A percentile compares a stretch with the other conserved stretches of the same genome.
These are phyloP conservation scores for Sthenelais limicola DNA, from an alignment of 2,888 invertebrate genomes.

Conservation along the genomic window DNA sequence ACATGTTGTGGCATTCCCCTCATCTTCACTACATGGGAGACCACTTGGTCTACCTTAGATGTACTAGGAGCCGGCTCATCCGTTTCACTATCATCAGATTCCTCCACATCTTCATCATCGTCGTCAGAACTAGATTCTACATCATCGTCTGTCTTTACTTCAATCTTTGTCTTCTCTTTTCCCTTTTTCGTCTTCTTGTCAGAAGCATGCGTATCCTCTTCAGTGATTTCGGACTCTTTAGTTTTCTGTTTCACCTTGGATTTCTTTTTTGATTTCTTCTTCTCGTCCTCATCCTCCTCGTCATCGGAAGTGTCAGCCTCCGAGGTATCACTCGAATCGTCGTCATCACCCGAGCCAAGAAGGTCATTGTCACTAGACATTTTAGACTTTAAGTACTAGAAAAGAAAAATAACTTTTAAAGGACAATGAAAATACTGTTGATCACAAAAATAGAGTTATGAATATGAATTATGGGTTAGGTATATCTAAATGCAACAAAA, in stretches of 20 bases:
- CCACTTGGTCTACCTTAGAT: neutral
- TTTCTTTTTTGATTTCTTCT: slow-evolving; percentile 3
- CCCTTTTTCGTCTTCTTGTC: slow-evolving; percentile 9
- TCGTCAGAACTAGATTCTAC: slow-evolving; percentile 50
- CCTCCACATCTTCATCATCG: slow-evolving; percentile 66
- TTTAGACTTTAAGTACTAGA: slow-evolving; percentile 60
- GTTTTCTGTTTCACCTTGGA: neutral
- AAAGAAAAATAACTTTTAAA: too few relatives aligned
- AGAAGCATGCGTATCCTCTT: neutral
- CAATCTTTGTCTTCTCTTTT: slow-evolving; percentile 41
- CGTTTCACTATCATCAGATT: slow-evolving; percentile 55
- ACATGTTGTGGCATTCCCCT: slow-evolving; percentile 84
- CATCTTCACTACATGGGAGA: slow-evolving; percentile 78
- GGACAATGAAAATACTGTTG: too few relatives aligned
- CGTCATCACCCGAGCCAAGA: slow-evolving; percentile 3
- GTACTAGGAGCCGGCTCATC: neutral
- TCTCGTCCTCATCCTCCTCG: slow-evolving; percentile 9
- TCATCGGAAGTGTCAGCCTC: neutral
- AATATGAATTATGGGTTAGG: too few relatives aligned
- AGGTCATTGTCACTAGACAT: slow-evolving; percentile 58
- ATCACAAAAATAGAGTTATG: neutral
- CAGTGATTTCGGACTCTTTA: too few relatives aligned
- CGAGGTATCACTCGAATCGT: neutral
- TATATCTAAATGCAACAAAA: neutral
- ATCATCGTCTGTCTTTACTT: slow-evolving; percentile 60